Evolutionary conservation across 2,797 vertebrate species (phyloP).

Genomic region (Anableps anableps): DNA sequence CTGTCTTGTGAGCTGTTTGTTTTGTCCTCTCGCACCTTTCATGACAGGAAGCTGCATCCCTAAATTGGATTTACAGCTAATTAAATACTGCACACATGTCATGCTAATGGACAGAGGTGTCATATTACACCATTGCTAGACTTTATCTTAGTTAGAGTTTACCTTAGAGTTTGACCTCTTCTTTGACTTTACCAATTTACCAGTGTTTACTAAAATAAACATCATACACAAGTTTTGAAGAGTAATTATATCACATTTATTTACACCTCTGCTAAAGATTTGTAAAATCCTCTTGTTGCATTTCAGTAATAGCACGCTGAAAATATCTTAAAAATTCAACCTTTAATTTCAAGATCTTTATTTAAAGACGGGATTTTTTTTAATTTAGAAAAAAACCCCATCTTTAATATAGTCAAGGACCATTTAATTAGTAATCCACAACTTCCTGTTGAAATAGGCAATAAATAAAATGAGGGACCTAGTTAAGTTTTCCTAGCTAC

Average conservation of each 20-base stretch:
- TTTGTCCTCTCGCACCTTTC: constrained; percentile 68
- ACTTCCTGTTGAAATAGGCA: not conserved
- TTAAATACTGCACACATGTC: constrained; percentile 73
- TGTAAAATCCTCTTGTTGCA: not conserved
- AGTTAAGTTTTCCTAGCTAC: not conserved
- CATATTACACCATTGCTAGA: constrained; percentile 16
- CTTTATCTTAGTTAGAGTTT: constrained; percentile 26
- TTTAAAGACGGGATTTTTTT: not conserved
- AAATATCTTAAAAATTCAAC: not conserved
- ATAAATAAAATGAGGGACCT: not conserved
- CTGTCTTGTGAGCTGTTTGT: constrained; percentile 72
- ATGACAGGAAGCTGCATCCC: constrained; percentile 70
- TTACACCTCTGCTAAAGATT: not conserved
- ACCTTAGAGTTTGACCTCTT: constrained; percentile 8
- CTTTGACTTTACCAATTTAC: constrained; percentile 6
- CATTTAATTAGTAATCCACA: not conserved
- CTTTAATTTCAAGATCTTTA: not conserved
- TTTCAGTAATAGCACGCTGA: too few relatives aligned
- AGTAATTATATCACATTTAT: not conserved
- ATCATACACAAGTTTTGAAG: not conserved
- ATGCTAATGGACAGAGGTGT: constrained; percentile 69
- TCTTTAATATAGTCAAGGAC: not conserved
- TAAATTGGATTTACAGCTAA: constrained; percentile 81
- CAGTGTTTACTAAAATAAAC: constrained; percentile 9
- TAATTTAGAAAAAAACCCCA: not conserved